phyloP scores from a whole-genome alignment of 2,113 vertebrate genomes.

The Hymenochirus boettgeri region DNA sequence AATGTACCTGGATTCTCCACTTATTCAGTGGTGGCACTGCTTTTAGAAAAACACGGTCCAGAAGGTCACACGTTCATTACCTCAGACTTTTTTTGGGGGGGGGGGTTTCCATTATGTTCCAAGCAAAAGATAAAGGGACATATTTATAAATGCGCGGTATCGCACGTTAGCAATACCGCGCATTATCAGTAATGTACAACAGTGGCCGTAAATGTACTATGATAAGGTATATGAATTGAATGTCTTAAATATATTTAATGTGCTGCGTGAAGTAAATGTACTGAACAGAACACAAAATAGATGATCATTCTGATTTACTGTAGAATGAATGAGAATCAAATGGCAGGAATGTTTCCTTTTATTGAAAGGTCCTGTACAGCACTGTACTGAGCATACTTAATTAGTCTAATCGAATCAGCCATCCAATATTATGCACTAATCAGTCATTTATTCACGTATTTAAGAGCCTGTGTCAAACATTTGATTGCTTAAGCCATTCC shows the following conservation, averaged over 20 bases:
- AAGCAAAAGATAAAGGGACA: too few relatives aligned
- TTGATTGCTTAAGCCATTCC: background rate
- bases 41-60: too few relatives aligned
- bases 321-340: constrained; percentile 19
- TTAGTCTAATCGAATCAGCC: background rate
- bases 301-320: constrained; percentile 17
- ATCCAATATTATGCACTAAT: background rate
- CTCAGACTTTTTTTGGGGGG: too few relatives aligned
- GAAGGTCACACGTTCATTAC: too few relatives aligned
- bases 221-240: too few relatives aligned
- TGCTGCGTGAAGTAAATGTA: constrained; percentile 4
- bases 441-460: background rate
- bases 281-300: constrained; percentile 7
- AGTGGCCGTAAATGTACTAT: too few relatives aligned
- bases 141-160: too few relatives aligned
- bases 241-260: background rate
- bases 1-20: too few relatives aligned
- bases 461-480: background rate
- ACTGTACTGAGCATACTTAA: constrained; percentile 6
- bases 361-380: constrained; percentile 1
- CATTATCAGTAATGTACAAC: too few relatives aligned
- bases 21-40: too few relatives aligned
- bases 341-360: background rate
- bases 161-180: too few relatives aligned
- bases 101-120: too few relatives aligned